phyloP scores from a whole-genome alignment of 2,888 invertebrate species.

The Acleris laterana region DNA sequence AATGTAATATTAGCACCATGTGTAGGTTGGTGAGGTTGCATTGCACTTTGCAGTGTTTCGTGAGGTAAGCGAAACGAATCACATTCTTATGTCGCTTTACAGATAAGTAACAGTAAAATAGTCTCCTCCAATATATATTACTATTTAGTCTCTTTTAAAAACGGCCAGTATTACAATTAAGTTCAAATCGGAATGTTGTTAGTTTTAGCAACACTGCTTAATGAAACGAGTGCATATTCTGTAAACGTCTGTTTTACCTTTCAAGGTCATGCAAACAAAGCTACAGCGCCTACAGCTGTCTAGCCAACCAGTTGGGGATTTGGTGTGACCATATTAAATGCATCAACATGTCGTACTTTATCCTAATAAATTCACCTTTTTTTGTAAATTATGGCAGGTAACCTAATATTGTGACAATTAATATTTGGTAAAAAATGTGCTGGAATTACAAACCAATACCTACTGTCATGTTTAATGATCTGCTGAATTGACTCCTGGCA shows the following conservation, averaged over 20 bases:
- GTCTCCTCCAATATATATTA: not conserved
- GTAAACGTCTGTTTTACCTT: conserved; percentile 2
- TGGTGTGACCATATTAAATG: conserved; percentile 23
- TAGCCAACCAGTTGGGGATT: conserved; percentile 14
- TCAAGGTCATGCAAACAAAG: conserved; percentile 36
- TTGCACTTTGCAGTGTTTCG: conserved; percentile 39
- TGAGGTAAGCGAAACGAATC: conserved; percentile 35
- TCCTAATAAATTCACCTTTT: not conserved
- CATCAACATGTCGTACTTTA: not conserved
- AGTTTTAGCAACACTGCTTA: conserved; percentile 12
- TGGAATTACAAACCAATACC: too few relatives aligned
- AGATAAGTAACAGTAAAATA: not conserved
- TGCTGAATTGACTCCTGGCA: too few relatives aligned
- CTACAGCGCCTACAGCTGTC: conserved; percentile 36
- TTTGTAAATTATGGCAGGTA: too few relatives aligned
- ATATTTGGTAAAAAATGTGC: too few relatives aligned
- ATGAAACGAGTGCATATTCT: conserved; percentile 14
- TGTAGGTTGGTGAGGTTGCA: conserved; percentile 53
- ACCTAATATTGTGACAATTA: too few relatives aligned
- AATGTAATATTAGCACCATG: conserved; percentile 51
- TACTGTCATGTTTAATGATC: too few relatives aligned
- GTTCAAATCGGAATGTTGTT: not conserved
- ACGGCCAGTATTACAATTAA: conserved; percentile 33
- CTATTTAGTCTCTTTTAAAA: conserved; percentile 18
- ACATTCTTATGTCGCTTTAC: conserved; percentile 16